A percentile compares a stretch with the other conserved stretches of the same genome.
These are phyloP conservation scores for Microdon myrmicae DNA, from an alignment of 2,888 invertebrate genomes.

Conservation along the genomic window DNA sequence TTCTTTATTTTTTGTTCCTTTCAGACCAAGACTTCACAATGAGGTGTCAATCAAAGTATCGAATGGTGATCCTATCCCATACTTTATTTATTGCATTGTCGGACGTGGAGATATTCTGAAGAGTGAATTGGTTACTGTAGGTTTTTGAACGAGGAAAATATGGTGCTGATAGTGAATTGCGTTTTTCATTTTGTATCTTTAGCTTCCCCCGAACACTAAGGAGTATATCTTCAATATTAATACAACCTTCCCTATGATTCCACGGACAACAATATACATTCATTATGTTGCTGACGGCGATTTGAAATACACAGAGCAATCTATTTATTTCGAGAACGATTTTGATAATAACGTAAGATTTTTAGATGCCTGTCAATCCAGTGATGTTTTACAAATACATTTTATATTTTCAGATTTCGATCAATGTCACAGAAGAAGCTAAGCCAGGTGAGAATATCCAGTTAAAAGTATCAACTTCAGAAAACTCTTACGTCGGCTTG, in stretches of 20 bases:
- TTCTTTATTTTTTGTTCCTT: constrained; percentile 43
- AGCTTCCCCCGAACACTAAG: constrained; percentile 67
- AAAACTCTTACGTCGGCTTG: constrained; percentile 87
- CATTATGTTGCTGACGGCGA: constrained; percentile 81
- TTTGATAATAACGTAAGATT: constrained; percentile 82
- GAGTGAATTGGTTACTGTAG: constrained; percentile 76
- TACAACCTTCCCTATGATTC: constrained; percentile 84
- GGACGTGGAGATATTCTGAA: constrained; percentile 86
- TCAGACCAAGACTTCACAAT: constrained; percentile 72
- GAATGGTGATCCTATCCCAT: constrained; percentile 78
- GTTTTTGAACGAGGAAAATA: constrained; percentile 1
- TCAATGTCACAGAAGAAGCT: constrained; percentile 74
- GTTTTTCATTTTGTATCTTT: constrained; percentile 17
- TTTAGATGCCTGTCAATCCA: neutral
- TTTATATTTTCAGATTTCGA: constrained; percentile 70
- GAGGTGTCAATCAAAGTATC: constrained; percentile 80
- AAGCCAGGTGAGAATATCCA: constrained; percentile 83
- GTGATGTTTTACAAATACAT: neutral
- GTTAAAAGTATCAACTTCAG: constrained; percentile 80
- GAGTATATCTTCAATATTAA: constrained; percentile 75
- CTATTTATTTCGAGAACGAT: constrained; percentile 80
- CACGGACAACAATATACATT: constrained; percentile 82
- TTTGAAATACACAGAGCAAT: constrained; percentile 85
- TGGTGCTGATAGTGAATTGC: too few species aligned
- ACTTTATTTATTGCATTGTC: constrained; percentile 80